Conservation (phyloP, 2,113 vertebrate species). For the Trogon surrucura region DNA sequence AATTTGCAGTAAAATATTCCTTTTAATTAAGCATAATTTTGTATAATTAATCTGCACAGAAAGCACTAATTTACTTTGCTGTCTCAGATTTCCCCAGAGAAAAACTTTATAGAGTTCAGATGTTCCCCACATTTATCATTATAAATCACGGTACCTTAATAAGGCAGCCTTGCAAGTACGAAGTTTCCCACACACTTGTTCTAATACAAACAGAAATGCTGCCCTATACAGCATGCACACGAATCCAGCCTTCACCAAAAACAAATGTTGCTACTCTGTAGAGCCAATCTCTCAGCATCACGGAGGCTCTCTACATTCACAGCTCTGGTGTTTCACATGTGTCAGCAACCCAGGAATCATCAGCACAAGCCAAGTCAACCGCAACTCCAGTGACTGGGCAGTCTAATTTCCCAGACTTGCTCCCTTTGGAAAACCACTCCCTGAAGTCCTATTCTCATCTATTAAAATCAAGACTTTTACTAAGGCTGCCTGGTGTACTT, state of each 20-base stretch:
- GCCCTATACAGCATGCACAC: not conserved
- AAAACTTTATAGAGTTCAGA: not conserved
- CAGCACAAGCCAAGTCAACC: not conserved
- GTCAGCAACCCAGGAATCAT: not conserved
- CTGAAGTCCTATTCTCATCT: not conserved
- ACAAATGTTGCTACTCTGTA: not conserved
- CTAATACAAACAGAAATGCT: not conserved
- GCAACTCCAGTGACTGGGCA: not conserved
- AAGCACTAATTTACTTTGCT: conserved; percentile 7
- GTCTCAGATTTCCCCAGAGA: conserved; percentile 1
- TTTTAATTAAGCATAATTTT: conserved; percentile 48
- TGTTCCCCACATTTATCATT: not conserved
- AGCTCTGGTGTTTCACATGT: not conserved
- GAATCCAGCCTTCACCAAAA: conserved; percentile 11
- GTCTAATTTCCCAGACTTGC: not conserved
- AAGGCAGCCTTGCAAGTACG: not conserved
- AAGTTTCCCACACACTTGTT: not conserved
- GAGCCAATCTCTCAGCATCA: not conserved
- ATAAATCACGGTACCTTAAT: not conserved
- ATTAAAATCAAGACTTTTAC: not conserved
- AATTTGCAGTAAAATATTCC: not conserved
- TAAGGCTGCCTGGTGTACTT: not conserved
- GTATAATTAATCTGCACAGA: conserved; percentile 21
- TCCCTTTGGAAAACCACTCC: not conserved
- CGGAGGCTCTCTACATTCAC: not conserved